phyloP scores from a whole-genome alignment of 2,888 invertebrate genomes.

The Coenonympha arcania region DNA sequence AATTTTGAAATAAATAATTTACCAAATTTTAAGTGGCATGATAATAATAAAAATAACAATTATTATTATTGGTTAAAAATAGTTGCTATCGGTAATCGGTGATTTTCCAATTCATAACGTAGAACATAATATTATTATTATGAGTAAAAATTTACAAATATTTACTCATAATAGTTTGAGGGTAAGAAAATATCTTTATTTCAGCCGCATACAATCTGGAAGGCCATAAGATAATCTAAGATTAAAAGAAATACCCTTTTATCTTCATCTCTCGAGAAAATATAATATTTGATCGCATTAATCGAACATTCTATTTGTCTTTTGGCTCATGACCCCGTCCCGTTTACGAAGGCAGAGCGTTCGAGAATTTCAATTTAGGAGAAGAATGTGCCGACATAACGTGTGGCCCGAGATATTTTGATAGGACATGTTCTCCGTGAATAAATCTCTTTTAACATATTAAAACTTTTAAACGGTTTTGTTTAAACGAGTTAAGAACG shows the following conservation, averaged over 20 bases:
- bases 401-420: conserved; percentile 75
- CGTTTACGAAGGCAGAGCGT: conserved; percentile 62
- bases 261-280: conserved; percentile 35
- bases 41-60: too few species aligned
- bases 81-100: too few species aligned
- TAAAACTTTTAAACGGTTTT: conserved; percentile 67
- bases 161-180: too few species aligned
- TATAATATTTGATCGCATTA: conserved; percentile 64
- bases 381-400: conserved; percentile 76
- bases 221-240: not conserved
- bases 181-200: not conserved
- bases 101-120: too few species aligned
- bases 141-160: too few species aligned
- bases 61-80: too few species aligned
- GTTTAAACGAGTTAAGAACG: conserved; percentile 41
- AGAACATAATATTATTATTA: too few species aligned
- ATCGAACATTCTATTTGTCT: conserved; percentile 73
- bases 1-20: too few species aligned
- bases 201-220: not conserved
- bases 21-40: too few species aligned
- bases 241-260: conserved; percentile 5
- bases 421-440: conserved; percentile 73
- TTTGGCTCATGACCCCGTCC: conserved; percentile 67
- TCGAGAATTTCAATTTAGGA: conserved; percentile 76
- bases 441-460: conserved; percentile 72